phyloP scores from a whole-genome alignment of 2,888 invertebrate species.

The Agrochola lota region DNA sequence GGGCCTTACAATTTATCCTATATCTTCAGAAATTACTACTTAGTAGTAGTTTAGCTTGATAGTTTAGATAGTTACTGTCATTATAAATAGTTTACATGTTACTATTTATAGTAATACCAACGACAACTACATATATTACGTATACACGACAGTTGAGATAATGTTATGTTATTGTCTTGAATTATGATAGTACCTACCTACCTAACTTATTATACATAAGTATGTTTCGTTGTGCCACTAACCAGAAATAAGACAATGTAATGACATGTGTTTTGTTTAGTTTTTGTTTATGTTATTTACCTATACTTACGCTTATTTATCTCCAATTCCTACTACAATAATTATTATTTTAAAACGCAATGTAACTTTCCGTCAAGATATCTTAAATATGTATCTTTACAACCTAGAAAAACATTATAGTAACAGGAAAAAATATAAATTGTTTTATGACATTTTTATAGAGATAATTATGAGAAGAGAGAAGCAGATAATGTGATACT shows the following conservation, averaged over 20 bases:
- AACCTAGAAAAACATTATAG: neutral
- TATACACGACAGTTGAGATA: conserved; percentile 11
- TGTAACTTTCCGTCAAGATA: neutral
- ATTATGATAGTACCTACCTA: conserved; percentile 5
- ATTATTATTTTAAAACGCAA: neutral
- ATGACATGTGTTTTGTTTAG: conserved; percentile 20
- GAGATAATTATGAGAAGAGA: conserved; percentile 36
- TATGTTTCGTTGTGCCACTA: neutral
- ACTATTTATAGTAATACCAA: conserved; percentile 10
- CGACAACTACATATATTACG: neutral
- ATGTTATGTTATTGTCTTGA: conserved; percentile 35
- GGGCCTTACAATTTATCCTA: neutral
- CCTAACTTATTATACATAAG: neutral
- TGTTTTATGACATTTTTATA: conserved; percentile 20
- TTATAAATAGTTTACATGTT: conserved; percentile 7
- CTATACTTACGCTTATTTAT: neutral
- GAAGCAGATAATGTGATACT: conserved; percentile 20
- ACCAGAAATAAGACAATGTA: conserved; percentile 42
- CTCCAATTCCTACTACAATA: no score
- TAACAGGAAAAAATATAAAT: conserved; percentile 1
- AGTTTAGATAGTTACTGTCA: conserved; percentile 8
- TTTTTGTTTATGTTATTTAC: neutral
- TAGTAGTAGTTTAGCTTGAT: neutral
- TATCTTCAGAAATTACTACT: neutral
- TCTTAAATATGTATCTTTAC: neutral